These are phyloP conservation scores for Protobothrops flavoviridis DNA, from an alignment of 2,113 vertebrate genomes.

Conservation along the genomic window DNA sequence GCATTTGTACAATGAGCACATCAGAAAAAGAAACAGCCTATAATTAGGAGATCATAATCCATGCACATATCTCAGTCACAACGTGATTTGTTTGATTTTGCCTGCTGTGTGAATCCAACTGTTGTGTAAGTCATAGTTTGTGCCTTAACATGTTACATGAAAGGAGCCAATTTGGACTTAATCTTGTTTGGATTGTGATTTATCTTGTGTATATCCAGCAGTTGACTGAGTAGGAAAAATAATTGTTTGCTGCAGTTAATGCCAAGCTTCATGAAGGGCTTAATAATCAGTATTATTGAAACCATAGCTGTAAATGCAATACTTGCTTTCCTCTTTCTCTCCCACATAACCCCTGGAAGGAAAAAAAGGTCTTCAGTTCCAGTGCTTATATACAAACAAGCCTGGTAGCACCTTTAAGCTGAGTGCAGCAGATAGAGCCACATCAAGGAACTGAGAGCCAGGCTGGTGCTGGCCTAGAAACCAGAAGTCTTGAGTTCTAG, in stretches of 20 bases:
- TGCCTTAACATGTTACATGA: neutral
- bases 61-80: neutral
- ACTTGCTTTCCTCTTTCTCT: neutral
- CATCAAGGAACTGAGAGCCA: neutral
- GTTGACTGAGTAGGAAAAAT: neutral
- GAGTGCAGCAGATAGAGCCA: neutral
- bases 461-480: neutral
- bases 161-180: neutral
- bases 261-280: neutral
- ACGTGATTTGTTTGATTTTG: neutral
- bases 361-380: neutral
- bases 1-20: neutral
- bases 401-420: neutral
- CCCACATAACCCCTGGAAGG: neutral
- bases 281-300: neutral
- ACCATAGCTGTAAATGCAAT: neutral
- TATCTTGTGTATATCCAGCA: neutral
- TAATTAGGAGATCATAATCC: neutral
- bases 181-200: neutral
- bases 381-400: neutral
- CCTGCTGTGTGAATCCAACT: neutral
- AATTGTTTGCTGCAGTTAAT: neutral
- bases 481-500: neutral
- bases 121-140: neutral
- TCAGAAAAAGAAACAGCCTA: neutral